phyloP scores from a whole-genome alignment of 2,797 vertebrate species.

The Malacoctenus gilli region DNA sequence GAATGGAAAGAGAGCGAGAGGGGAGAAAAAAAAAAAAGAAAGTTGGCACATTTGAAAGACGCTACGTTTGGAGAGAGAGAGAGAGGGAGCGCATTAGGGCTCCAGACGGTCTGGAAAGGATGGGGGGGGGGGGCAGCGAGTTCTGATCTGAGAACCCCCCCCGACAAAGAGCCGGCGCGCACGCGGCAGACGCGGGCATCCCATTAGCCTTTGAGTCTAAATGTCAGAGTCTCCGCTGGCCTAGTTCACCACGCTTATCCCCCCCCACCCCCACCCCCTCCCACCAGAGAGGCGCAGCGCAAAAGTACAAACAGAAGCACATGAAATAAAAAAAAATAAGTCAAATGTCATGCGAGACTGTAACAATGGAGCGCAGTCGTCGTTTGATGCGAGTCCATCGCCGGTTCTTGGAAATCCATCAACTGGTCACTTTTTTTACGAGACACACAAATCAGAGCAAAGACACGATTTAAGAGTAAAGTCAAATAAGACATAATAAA shows the following conservation, averaged over 20 bases:
- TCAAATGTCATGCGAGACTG: slow-evolving; percentile 59
- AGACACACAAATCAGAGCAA: background rate
- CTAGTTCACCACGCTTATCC: slow-evolving; percentile 73
- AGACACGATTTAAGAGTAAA: background rate
- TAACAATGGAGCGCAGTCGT: slow-evolving; percentile 34
- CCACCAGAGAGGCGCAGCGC: slow-evolving; percentile 49
- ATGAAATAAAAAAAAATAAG: slow-evolving; percentile 65
- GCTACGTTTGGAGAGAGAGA: slow-evolving; percentile 12
- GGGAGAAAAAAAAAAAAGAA: too few relatives aligned
- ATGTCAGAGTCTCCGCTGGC: slow-evolving; percentile 79
- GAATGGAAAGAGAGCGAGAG: too few relatives aligned
- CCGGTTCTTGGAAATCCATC: slow-evolving; percentile 35
- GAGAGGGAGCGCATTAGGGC: slow-evolving; percentile 39
- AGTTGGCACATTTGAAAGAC: slow-evolving; percentile 46
- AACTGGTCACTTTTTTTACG: background rate
- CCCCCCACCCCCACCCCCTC: slow-evolving; percentile 29
- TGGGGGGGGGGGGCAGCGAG: slow-evolving; percentile 38
- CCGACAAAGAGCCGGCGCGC: slow-evolving; percentile 59
- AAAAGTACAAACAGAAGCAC: slow-evolving; percentile 60
- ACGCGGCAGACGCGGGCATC: slow-evolving; percentile 72
- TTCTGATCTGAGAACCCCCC: slow-evolving; percentile 61
- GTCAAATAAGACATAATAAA: too few relatives aligned
- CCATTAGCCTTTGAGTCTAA: slow-evolving; percentile 84
- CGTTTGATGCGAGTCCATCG: slow-evolving; percentile 23
- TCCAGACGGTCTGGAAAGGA: slow-evolving; percentile 54